Evolutionary conservation across 1,140 invertebrate species (phyloP), one percentile per base, ranked within the genome.

Genomic region (Sminthurides bifidus): DNA sequence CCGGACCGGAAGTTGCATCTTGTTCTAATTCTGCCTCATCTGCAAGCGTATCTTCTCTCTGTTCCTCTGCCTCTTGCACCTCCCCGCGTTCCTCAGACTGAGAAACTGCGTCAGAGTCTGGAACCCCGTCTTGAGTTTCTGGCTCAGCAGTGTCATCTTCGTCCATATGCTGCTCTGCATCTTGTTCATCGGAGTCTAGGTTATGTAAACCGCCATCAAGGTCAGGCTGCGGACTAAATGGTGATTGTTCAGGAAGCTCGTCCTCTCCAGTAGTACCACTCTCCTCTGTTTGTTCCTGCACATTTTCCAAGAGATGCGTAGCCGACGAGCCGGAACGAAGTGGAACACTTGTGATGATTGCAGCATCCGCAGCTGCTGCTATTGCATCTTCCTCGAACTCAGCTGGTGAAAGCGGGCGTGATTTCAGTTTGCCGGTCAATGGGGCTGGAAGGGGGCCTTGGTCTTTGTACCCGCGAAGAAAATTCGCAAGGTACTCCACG

Each of bases 401-500:
- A 12, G 8, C 43, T 5, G 43, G 43, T 6, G 43, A 45, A 6
- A n/a, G n/a, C n/a, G n/a, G n/a, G n/a, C n/a, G n/a, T n/a, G n/a
- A n/a, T n/a, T n/a, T n/a, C n/a, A n/a, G n/a, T n/a, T n/a, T n/a
- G 10, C 12, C 3, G 26, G 4, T 43, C 24, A 17, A 14, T 26
- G 31, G 24, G 8, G 31, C n/a, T 17, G 3, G 21, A 5, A 14
- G 14, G 12, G 21, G 30, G 14, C 24, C 48, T 17, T 45, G 38
- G 2, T 58, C 52, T 2, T 51, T 46, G 30, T 64, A 64, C 12
- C 23, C 48, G 45, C 52, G 81, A 33, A 91, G 73, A 69, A 85
- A 89, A 44, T 80, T 82, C 5, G 85, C 85, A 17, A 91, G 73
- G 68, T 85, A 88, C 2, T 81, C 80, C 19, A 90, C 80, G 0